These are phyloP conservation scores for Pseudachorutes palmiensis DNA, from an alignment of 1,140 invertebrate genomes.

Conservation along the genomic window DNA sequence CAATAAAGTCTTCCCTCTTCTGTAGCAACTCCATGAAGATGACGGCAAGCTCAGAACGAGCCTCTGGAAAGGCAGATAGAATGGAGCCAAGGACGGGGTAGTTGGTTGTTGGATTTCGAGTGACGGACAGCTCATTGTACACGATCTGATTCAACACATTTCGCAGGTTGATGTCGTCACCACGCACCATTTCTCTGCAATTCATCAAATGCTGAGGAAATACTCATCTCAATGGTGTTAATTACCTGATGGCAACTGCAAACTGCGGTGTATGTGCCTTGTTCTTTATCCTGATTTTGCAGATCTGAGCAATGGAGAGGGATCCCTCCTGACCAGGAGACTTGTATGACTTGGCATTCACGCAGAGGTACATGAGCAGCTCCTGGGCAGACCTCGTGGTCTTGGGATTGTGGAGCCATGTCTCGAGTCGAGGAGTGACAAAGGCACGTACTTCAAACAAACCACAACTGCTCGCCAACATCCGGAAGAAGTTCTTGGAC, in stretches of 20 bases:
- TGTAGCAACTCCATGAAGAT: conserved; percentile 73
- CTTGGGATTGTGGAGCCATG: conserved; percentile 94
- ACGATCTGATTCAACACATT: conserved; percentile 86
- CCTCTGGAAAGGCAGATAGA: conserved; percentile 69
- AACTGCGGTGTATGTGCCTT: conserved; percentile 86
- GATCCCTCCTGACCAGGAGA: conserved; percentile 48
- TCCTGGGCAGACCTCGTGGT: conserved; percentile 83
- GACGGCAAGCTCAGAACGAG: conserved; percentile 68
- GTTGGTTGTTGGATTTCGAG: conserved; percentile 89
- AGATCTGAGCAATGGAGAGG: conserved; percentile 76
- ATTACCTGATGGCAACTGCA: conserved; percentile 65
- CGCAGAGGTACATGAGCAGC: conserved; percentile 81
- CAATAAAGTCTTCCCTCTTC: conserved; percentile 81
- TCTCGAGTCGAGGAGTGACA: conserved; percentile 72
- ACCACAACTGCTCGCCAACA: conserved; percentile 22
- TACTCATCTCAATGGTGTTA: too few relatives aligned
- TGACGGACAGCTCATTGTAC: conserved; percentile 83
- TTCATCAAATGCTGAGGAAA: too few relatives aligned
- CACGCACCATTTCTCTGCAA: conserved; percentile 63
- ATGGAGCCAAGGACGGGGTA: conserved; percentile 78
- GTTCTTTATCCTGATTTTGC: conserved; percentile 85
- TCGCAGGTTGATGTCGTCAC: conserved; percentile 70
- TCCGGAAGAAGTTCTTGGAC: conserved; percentile 27
- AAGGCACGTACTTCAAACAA: conserved; percentile 58
- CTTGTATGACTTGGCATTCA: conserved; percentile 72